These are phyloP conservation scores for Triops longicaudatus DNA, from an alignment of 1,140 invertebrate species.

Conservation along the genomic window DNA sequence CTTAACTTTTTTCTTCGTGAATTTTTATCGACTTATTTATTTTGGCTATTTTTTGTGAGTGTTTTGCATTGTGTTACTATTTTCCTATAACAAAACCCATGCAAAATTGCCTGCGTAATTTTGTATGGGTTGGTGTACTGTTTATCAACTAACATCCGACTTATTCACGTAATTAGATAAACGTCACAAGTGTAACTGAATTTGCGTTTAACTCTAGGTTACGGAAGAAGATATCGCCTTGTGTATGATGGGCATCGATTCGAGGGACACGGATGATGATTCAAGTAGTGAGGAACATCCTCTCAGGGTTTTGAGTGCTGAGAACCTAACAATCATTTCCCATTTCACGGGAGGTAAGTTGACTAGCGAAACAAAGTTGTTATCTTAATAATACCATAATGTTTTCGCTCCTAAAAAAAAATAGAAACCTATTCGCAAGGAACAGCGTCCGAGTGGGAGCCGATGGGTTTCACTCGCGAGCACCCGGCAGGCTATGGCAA, in stretches of 20 bases:
- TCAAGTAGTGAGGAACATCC: slow-evolving; percentile 56
- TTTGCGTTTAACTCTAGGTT: slow-evolving; percentile 47
- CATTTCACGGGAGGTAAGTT: slow-evolving; percentile 57
- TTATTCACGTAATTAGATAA: too few relatives aligned
- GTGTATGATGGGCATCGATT: slow-evolving; percentile 57
- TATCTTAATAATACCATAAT: background rate
- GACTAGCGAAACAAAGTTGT: background rate
- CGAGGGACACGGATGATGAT: slow-evolving; percentile 30
- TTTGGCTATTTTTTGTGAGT: too few relatives aligned
- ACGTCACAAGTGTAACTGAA: too few relatives aligned
- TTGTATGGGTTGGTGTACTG: too few relatives aligned
- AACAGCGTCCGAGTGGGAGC: slow-evolving; percentile 32
- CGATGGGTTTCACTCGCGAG: background rate
- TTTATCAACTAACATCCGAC: too few relatives aligned
- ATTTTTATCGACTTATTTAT: too few relatives aligned
- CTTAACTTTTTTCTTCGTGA: slow-evolving; percentile 11
- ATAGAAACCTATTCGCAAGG: slow-evolving; percentile 26
- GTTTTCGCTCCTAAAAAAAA: background rate
- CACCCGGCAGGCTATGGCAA: slow-evolving; percentile 28
- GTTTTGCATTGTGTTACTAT: too few relatives aligned
- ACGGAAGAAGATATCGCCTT: slow-evolving; percentile 84
- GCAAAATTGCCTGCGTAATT: too few relatives aligned
- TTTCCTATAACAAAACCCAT: too few relatives aligned
- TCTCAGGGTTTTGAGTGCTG: slow-evolving; percentile 73
- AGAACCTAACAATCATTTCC: slow-evolving; percentile 79